These are phyloP conservation scores for western clawed frog (Xenopus tropicalis) DNA, from an alignment of 2,113 vertebrate genomes.

Conservation along the genomic window DNA sequence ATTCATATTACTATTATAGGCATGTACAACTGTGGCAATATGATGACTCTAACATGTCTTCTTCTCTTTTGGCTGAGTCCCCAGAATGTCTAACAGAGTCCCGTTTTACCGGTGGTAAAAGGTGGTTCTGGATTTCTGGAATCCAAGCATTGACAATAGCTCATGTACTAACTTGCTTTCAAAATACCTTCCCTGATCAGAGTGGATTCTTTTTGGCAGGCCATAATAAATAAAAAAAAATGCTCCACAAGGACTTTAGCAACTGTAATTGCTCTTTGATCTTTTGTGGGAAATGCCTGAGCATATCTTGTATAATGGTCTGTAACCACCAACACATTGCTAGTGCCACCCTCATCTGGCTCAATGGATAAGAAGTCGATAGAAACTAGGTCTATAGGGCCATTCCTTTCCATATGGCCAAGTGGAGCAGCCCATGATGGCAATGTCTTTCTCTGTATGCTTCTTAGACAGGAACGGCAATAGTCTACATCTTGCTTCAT, in stretches of 20 bases:
- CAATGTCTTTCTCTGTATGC: neutral
- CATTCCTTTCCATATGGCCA: neutral
- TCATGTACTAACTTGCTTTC: slow-evolving; percentile 9
- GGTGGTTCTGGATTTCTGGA: slow-evolving; percentile 9
- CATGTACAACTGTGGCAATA: neutral
- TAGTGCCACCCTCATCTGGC: neutral
- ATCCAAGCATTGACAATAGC: slow-evolving; percentile 16
- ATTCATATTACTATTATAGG: slow-evolving; percentile 3
- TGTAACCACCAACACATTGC: slow-evolving; percentile 17
- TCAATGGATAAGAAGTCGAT: slow-evolving; percentile 25
- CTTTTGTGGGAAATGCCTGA: slow-evolving; percentile 14
- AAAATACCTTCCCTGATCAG: slow-evolving; percentile 7
- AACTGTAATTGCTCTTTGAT: slow-evolving; percentile 19
- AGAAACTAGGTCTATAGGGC: slow-evolving; percentile 16
- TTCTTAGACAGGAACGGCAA: neutral
- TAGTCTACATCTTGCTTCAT: neutral
- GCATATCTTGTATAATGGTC: slow-evolving; percentile 20
- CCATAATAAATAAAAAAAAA: slow-evolving; percentile 28
- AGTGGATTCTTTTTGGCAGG: neutral
- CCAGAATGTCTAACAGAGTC: slow-evolving; percentile 15
- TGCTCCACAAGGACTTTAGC: slow-evolving; percentile 14
- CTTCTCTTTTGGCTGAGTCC: neutral
- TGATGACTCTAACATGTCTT: neutral
- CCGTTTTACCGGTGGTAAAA: neutral
- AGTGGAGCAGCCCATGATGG: neutral